These are phyloP conservation scores for Drosophila paulistorum DNA, from an alignment of 1,140 invertebrate genomes.

Conservation along the genomic window DNA sequence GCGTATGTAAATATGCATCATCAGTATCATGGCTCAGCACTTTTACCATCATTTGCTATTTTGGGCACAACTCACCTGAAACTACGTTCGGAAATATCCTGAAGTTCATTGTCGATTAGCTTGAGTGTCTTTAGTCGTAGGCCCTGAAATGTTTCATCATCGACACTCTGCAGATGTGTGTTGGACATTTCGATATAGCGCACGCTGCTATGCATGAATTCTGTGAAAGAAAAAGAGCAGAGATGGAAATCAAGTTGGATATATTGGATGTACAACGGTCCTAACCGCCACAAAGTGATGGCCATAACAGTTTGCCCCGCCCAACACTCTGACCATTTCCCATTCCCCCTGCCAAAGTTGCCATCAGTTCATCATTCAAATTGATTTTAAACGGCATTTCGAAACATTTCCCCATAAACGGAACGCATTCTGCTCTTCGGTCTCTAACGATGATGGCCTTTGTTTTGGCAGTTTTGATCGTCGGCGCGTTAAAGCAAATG, in stretches of 20 bases:
- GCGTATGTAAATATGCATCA: conserved; percentile 38
- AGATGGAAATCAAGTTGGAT: conserved; percentile 10
- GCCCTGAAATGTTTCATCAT: conserved; percentile 83
- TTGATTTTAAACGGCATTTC: conserved; percentile 78
- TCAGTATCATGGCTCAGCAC: conserved; percentile 56
- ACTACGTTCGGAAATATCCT: conserved; percentile 82
- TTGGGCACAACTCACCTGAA: conserved; percentile 74
- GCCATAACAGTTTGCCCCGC: neutral
- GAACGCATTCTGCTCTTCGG: conserved; percentile 22
- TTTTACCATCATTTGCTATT: conserved; percentile 20
- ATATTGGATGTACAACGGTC: conserved; percentile 8
- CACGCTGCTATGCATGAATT: conserved; percentile 83
- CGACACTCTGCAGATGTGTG: conserved; percentile 84
- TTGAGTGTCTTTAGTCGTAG: conserved; percentile 84
- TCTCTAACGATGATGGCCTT: conserved; percentile 78
- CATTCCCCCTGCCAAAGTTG: neutral
- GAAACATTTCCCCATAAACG: conserved; percentile 73
- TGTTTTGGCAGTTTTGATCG: conserved; percentile 78
- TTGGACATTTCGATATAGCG: conserved; percentile 84
- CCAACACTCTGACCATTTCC: neutral
- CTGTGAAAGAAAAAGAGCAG: conserved; percentile 65
- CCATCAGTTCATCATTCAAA: conserved; percentile 77
- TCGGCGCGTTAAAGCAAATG: conserved; percentile 75
- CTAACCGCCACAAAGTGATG: conserved; percentile 19
- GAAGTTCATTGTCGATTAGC: conserved; percentile 85